Evolutionary conservation across 2,888 invertebrate species (phyloP).

Genomic region (Siphonodentalium dalli): DNA sequence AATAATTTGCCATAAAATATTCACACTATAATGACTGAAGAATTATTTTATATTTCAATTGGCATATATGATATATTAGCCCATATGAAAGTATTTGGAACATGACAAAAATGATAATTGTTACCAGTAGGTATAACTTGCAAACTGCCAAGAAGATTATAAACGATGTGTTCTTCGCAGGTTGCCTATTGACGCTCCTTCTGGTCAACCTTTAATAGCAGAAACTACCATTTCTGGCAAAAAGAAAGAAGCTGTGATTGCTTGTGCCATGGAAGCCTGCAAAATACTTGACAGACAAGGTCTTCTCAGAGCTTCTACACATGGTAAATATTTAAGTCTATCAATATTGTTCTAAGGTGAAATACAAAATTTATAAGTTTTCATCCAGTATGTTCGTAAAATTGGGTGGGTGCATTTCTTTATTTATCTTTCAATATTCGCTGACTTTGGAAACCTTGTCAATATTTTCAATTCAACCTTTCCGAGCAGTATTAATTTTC

Average conservation of each 20-base stretch:
- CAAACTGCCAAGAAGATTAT: too few relatives aligned
- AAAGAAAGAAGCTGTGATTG: conserved; percentile 91
- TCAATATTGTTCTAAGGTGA: not conserved
- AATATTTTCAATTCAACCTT: too few relatives aligned
- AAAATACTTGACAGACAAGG: conserved; percentile 87
- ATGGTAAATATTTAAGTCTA: conserved; percentile 71
- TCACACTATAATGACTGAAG: too few relatives aligned
- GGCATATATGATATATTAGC: too few relatives aligned
- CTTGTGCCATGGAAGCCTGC: conserved; percentile 95
- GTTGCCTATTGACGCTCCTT: conserved; percentile 81
- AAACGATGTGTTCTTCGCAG: conserved; percentile 67
- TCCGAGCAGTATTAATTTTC: too few relatives aligned
- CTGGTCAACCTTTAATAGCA: conserved; percentile 79
- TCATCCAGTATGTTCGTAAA: not conserved
- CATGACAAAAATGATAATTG: too few relatives aligned
- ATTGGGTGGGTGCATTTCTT: not conserved
- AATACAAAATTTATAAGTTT: not conserved
- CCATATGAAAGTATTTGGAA: too few relatives aligned
- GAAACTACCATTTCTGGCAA: conserved; percentile 88
- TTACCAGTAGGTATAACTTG: too few relatives aligned
- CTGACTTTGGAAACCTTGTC: too few relatives aligned
- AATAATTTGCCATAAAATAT: too few relatives aligned
- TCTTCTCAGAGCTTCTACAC: conserved; percentile 83
- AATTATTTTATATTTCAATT: too few relatives aligned
- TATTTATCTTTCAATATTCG: too few relatives aligned